Percentiles rank a stretch among this genome's conserved stretches.
phyloP scores from a whole-genome alignment of 2,797 vertebrate genomes.

The Myotis planiceps region DNA sequence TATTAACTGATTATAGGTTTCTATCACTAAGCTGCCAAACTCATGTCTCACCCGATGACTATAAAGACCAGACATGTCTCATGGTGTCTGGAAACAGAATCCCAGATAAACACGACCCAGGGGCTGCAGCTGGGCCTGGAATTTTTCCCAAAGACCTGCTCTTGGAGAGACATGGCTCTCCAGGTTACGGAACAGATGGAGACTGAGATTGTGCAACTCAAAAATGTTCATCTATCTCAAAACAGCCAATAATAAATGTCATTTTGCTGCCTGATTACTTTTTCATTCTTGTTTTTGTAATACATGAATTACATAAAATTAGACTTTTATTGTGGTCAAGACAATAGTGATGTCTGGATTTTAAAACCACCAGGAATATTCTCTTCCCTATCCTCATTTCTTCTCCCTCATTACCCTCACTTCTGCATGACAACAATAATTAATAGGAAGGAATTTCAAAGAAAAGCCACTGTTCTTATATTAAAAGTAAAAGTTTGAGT shows the following conservation, averaged over 20 bases:
- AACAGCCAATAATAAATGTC: neutral
- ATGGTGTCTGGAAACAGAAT: neutral
- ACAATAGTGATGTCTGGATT: neutral
- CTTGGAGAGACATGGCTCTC: neutral
- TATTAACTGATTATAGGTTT: neutral
- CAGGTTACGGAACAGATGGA: neutral
- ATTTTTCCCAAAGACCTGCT: neutral
- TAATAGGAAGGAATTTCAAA: constrained; percentile 4
- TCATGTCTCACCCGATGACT: neutral
- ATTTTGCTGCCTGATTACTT: neutral
- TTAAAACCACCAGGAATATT: neutral
- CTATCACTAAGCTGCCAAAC: neutral
- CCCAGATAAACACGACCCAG: rapidly evolving
- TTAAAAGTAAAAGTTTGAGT: constrained; percentile 46
- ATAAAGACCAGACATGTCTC: neutral
- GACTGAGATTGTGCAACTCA: neutral
- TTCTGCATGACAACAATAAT: neutral
- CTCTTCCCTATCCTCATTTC: neutral
- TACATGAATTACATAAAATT: neutral
- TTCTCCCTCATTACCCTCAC: neutral
- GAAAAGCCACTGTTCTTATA: neutral
- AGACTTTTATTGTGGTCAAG: neutral
- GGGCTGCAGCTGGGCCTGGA: rapidly evolving
- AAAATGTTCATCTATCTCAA: neutral
- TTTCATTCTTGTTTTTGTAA: neutral